Conservation (phyloP, 2,888 invertebrate genomes). For the Agonopterix subpropinquella region DNA sequence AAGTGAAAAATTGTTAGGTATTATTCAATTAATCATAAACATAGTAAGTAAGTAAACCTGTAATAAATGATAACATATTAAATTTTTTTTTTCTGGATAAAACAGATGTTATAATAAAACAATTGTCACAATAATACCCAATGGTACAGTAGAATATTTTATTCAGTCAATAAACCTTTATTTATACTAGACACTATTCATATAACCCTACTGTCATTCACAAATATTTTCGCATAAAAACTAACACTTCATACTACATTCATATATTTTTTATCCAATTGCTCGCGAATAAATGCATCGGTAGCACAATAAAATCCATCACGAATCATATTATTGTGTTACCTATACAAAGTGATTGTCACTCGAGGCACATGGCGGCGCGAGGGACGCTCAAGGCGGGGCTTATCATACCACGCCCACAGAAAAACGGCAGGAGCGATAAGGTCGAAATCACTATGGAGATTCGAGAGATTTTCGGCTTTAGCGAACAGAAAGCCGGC, state of each 20-base stretch:
- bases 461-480: conserved; percentile 61
- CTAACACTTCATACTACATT: neutral
- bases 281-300: conserved; percentile 50
- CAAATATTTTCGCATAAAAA: neutral
- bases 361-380: conserved; percentile 65
- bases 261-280: conserved; percentile 8
- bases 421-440: conserved; percentile 43
- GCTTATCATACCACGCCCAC: conserved; percentile 56
- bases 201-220: too few species aligned
- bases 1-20: too few species aligned
- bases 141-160: too few species aligned
- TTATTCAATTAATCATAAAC: too few species aligned
- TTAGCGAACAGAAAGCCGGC: conserved; percentile 51
- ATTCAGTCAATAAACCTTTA: too few species aligned
- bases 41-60: too few species aligned
- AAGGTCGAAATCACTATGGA: conserved; percentile 68
- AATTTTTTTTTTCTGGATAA: too few species aligned
- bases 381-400: conserved; percentile 49
- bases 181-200: too few species aligned
- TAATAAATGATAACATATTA: too few species aligned
- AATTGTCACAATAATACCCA: too few species aligned
- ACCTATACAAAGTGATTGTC: conserved; percentile 76
- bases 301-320: conserved; percentile 72
- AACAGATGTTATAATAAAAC: too few species aligned
- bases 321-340: conserved; percentile 74